A percentile compares a stretch with the other conserved stretches of the same genome.
These are phyloP conservation scores for Peucedramus taeniatus DNA, from an alignment of 2,113 vertebrate species.

Conservation along the genomic window DNA sequence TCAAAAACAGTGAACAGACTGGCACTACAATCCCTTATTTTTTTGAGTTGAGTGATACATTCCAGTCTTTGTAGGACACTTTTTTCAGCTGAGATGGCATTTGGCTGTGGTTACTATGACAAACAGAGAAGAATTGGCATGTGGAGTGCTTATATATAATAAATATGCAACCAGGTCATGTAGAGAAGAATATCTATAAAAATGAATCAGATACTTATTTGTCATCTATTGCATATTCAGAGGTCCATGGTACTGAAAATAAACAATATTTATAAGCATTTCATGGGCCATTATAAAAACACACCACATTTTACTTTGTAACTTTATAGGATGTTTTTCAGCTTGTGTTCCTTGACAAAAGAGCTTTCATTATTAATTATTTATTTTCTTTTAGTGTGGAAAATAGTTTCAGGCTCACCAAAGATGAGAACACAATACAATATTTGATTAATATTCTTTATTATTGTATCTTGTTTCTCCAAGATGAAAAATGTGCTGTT, in stretches of 20 bases:
- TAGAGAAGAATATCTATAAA: slow-evolving; percentile 10
- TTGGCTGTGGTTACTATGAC: slow-evolving; percentile 24
- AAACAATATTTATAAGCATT: slow-evolving; percentile 22
- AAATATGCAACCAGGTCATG: neutral
- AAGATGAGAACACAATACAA: slow-evolving; percentile 15
- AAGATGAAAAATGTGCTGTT: slow-evolving; percentile 29
- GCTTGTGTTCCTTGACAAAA: neutral
- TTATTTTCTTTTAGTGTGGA: slow-evolving; percentile 22
- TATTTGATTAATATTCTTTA: slow-evolving; percentile 43
- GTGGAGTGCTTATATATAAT: neutral
- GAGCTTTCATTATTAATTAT: slow-evolving; percentile 8
- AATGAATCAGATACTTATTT: neutral
- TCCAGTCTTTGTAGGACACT: slow-evolving; percentile 54
- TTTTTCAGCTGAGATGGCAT: slow-evolving; percentile 23
- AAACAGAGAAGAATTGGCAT: slow-evolving; percentile 17
- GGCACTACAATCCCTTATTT: slow-evolving; percentile 22
- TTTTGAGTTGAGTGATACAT: slow-evolving; percentile 46
- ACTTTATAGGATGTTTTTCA: slow-evolving; percentile 32
- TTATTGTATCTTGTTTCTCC: slow-evolving; percentile 49
- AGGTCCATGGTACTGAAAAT: slow-evolving; percentile 65
- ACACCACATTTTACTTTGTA: slow-evolving; percentile 14
- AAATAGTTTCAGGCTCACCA: slow-evolving; percentile 6
- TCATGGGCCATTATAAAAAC: neutral
- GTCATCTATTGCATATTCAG: neutral
- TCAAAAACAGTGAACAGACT: slow-evolving; percentile 53